Percentiles rank a stretch among this genome's conserved stretches.
phyloP scores from a whole-genome alignment of 1,140 invertebrate species.

The Plodia interpunctella region DNA sequence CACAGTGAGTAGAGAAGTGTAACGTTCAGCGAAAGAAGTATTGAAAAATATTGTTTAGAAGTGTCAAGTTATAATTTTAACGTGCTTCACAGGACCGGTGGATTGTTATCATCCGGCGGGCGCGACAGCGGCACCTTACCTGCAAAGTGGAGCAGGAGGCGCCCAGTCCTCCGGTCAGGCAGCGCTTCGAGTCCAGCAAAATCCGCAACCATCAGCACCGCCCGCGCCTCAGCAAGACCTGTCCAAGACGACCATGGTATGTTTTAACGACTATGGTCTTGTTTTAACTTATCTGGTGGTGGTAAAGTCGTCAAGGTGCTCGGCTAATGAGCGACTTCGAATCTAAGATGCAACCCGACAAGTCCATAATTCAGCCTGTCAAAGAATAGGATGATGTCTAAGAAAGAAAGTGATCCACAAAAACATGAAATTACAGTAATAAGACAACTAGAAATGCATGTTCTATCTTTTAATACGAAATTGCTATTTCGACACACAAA shows the following conservation, averaged over 20 bases:
- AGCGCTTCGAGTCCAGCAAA: slow-evolving; percentile 42
- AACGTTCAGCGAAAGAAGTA: neutral
- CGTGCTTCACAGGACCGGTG: slow-evolving; percentile 42
- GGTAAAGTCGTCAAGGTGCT: no score
- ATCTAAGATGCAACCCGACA: no score
- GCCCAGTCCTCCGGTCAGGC: slow-evolving; percentile 36
- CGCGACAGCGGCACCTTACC: slow-evolving; percentile 40
- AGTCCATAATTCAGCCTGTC: no score
- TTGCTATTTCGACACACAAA: no score
- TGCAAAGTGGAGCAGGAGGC: slow-evolving; percentile 40
- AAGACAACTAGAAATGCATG: no score
- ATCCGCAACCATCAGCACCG: slow-evolving; percentile 57
- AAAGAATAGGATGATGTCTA: no score
- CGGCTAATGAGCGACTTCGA: no score
- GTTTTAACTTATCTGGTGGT: no score
- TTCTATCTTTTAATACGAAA: no score
- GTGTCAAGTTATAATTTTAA: slow-evolving; percentile 4
- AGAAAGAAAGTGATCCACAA: no score
- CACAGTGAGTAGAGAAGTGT: slow-evolving; percentile 52
- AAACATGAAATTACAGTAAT: no score
- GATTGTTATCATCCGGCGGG: slow-evolving; percentile 61
- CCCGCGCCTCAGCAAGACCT: slow-evolving; percentile 58
- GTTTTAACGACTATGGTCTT: neutral
- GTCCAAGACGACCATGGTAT: slow-evolving; percentile 58
- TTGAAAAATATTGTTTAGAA: no score